These are phyloP conservation scores for Siniperca obscura DNA, from an alignment of 2,797 vertebrate genomes.

Conservation along the genomic window DNA sequence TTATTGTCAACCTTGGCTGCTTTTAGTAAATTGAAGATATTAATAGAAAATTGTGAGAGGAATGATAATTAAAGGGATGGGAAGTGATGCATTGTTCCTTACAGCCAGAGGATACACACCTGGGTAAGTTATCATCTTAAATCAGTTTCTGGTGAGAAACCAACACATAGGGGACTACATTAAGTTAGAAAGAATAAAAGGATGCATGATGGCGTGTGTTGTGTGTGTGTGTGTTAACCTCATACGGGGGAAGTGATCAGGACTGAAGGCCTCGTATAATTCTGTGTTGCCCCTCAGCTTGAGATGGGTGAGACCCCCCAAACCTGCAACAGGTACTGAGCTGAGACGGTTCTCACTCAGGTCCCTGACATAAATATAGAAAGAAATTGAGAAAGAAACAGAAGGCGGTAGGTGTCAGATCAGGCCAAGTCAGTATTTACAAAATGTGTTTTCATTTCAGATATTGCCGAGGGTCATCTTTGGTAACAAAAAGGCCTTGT, in stretches of 20 bases:
- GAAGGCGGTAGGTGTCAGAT: conserved; percentile 22
- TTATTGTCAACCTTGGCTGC: conserved; percentile 47
- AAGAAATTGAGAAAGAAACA: conserved; percentile 19
- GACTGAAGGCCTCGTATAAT: conserved; percentile 89
- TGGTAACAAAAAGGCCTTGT: conserved; percentile 37
- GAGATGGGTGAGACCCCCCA: conserved; percentile 91
- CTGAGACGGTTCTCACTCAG: conserved; percentile 90
- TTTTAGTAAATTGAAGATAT: conserved; percentile 44
- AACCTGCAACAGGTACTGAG: conserved; percentile 88
- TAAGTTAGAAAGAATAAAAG: not conserved
- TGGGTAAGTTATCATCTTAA: conserved; percentile 39
- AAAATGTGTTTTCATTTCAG: conserved; percentile 49
- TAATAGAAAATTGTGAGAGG: conserved; percentile 51
- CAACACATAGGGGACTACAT: not conserved
- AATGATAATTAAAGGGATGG: conserved; percentile 57
- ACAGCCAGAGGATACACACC: conserved; percentile 67
- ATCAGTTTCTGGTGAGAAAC: conserved; percentile 21
- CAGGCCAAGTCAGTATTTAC: conserved; percentile 25
- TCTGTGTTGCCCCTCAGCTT: conserved; percentile 93
- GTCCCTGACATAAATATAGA: conserved; percentile 82
- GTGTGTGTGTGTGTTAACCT: conserved; percentile 83
- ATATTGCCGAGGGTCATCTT: conserved; percentile 32
- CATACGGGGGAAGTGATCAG: conserved; percentile 93
- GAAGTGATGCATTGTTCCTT: conserved; percentile 37
- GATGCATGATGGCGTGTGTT: not conserved